Conservation (phyloP, 92 coral and sea anemone species). For the Desmophyllum pertusum region DNA sequence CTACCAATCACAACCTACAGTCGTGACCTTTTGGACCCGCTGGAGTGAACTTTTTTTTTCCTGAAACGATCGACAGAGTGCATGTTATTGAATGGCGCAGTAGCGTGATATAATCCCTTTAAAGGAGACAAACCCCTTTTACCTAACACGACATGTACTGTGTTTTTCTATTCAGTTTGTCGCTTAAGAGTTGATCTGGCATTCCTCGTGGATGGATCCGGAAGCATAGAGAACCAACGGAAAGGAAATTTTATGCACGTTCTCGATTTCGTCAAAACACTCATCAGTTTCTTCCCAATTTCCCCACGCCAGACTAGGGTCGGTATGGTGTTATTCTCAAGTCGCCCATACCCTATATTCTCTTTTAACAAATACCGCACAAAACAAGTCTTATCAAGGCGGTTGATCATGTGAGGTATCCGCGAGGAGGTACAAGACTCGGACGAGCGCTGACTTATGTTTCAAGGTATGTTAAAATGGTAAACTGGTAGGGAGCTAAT, state of each 20-base stretch:
- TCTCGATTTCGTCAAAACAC: slow-evolving; percentile 72
- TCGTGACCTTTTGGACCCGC: too few relatives aligned
- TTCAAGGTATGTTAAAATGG: slow-evolving; percentile 8
- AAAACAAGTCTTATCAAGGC: slow-evolving; percentile 47
- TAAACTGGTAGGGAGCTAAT: not conserved
- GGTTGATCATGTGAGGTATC: slow-evolving; percentile 62
- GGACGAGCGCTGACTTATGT: slow-evolving; percentile 66
- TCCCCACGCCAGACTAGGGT: slow-evolving; percentile 65
- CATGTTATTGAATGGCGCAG: too few relatives aligned
- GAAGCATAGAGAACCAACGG: slow-evolving; percentile 67
- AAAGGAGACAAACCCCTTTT: not conserved
- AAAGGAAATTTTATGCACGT: slow-evolving; percentile 67
- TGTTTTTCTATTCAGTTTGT: slow-evolving; percentile 60
- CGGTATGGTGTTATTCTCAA: slow-evolving; percentile 78
- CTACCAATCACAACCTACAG: too few relatives aligned
- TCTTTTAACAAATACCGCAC: slow-evolving; percentile 68
- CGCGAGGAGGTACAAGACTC: slow-evolving; percentile 70
- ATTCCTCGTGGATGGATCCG: slow-evolving; percentile 82
- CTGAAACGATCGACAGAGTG: too few relatives aligned
- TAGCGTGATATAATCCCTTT: too few relatives aligned
- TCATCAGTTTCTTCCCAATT: slow-evolving; percentile 75
- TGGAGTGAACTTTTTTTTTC: too few relatives aligned
- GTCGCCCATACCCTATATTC: slow-evolving; percentile 64
- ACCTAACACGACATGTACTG: not conserved
- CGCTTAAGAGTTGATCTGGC: slow-evolving; percentile 72